A percentile compares a stretch with the other conserved stretches of the same genome.
phyloP scores from a whole-genome alignment of 1,140 invertebrate species.

The Tetranychus cinnabarinus region DNA sequence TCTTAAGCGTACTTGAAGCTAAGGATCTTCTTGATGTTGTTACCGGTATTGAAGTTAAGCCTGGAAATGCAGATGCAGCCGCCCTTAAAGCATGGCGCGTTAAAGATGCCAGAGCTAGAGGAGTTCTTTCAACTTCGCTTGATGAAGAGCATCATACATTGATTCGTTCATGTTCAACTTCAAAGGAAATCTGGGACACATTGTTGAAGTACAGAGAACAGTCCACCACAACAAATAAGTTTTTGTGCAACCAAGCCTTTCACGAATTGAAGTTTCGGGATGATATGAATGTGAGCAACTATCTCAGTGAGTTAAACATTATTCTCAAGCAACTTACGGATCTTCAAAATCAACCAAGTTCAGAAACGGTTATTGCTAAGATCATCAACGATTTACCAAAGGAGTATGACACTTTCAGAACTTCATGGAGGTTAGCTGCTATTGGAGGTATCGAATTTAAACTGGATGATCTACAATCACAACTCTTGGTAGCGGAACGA shows the following conservation, averaged over 20 bases:
- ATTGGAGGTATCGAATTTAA: background rate
- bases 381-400: background rate
- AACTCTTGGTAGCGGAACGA: background rate
- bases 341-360: background rate
- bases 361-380: background rate
- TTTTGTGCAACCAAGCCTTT: background rate
- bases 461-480: background rate
- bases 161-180: background rate
- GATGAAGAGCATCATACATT: background rate
- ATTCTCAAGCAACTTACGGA: background rate
- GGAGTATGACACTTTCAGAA: background rate
- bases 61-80: background rate
- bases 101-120: background rate
- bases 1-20: background rate
- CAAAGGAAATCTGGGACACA: background rate
- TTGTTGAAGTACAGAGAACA: background rate
- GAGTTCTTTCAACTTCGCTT: background rate
- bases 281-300: background rate
- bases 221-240: background rate
- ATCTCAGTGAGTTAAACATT: background rate
- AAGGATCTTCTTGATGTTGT: background rate
- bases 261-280: background rate
- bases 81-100: background rate
- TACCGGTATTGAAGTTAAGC: background rate
- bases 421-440: background rate